phyloP scores from a whole-genome alignment of 1,140 invertebrate genomes.

The Stenopsyche tienmushanensis region DNA sequence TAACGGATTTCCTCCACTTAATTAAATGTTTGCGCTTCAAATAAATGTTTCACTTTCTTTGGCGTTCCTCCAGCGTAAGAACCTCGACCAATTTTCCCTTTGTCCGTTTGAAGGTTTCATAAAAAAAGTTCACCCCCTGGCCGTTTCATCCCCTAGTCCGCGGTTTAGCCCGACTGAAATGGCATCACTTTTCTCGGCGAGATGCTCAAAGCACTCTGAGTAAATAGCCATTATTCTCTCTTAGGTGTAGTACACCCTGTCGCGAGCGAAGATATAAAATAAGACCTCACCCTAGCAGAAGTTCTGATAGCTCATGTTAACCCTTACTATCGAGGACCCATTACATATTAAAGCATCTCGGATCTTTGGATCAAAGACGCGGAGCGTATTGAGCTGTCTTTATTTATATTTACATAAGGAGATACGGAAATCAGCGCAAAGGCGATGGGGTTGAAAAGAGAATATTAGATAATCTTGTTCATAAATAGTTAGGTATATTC shows the following conservation, averaged over 20 bases:
- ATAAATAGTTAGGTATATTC: too few relatives aligned
- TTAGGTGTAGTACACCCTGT: neutral
- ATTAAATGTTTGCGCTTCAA: constrained; percentile 31
- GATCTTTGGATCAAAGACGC: too few relatives aligned
- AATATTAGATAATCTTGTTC: too few relatives aligned
- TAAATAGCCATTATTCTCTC: constrained; percentile 18
- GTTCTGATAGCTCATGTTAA: neutral
- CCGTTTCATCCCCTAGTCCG: neutral
- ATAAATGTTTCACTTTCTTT: constrained; percentile 28
- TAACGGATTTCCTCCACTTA: constrained; percentile 30
- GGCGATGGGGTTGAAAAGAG: too few relatives aligned
- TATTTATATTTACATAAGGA: too few relatives aligned
- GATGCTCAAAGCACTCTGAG: neutral
- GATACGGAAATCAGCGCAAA: too few relatives aligned
- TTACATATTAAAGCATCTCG: too few relatives aligned
- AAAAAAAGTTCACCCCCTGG: neutral
- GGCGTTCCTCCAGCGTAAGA: neutral
- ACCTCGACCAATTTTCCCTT: constrained; percentile 25
- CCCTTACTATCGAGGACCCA: neutral
- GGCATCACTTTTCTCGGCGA: neutral
- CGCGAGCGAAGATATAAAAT: neutral
- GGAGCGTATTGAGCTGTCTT: too few relatives aligned
- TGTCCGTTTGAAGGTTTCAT: constrained; percentile 14
- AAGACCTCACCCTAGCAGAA: neutral
- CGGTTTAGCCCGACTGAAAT: neutral